Percentiles rank a stretch among this genome's conserved stretches.
Evolutionary conservation across 1,140 invertebrate species (phyloP).

Genomic region (Anastatus disparis): DNA sequence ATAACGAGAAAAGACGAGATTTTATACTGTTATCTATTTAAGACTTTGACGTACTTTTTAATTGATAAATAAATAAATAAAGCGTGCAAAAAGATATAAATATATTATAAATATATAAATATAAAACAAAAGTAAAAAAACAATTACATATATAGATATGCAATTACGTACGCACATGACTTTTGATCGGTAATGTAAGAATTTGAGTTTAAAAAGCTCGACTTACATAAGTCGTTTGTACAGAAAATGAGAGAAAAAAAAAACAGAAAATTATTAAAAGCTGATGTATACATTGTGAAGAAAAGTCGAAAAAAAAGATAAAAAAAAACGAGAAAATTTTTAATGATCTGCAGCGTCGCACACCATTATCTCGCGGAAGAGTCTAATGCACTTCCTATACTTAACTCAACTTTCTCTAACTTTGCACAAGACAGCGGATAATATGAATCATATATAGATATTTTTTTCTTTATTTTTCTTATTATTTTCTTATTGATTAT

Average conservation of each 20-base stretch:
- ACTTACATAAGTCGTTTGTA: constrained; percentile 10
- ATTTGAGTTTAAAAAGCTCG: constrained; percentile 19
- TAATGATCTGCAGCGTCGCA: neutral
- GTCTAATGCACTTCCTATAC: constrained; percentile 18
- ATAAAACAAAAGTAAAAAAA: too few species aligned
- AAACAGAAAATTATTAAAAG: neutral
- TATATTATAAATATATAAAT: too few species aligned
- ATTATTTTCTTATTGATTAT: too few species aligned
- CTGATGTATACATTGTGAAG: neutral
- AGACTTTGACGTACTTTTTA: constrained; percentile 31
- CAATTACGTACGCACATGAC: constrained; percentile 33
- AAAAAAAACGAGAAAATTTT: neutral
- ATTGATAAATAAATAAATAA: neutral
- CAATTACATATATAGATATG: constrained; percentile 27
- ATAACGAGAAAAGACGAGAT: constrained; percentile 22
- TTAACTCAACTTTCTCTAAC: too few species aligned
- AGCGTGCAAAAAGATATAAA: constrained; percentile 4
- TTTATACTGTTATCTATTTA: constrained; percentile 37
- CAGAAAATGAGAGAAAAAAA: too few species aligned
- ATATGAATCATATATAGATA: too few species aligned
- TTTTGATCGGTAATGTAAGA: constrained; percentile 5
- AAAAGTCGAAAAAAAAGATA: constrained; percentile 19
- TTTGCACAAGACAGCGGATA: constrained; percentile 16
- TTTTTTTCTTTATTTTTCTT: too few species aligned
- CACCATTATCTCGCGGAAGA: constrained; percentile 13